Evolutionary conservation across 2,888 invertebrate species (phyloP).

Genomic region (Microctonus aethiopoides): DNA sequence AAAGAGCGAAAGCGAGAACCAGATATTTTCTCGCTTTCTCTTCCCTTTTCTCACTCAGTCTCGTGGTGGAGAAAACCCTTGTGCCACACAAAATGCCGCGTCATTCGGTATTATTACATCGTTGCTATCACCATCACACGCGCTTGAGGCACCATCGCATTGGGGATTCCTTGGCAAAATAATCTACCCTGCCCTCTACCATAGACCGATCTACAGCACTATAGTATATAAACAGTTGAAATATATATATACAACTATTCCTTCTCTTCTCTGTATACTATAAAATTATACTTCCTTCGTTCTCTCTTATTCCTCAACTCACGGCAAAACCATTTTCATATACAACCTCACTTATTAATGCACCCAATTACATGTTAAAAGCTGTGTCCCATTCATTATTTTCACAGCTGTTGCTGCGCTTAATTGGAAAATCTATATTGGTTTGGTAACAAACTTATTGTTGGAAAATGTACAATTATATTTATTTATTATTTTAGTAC

Average conservation of each 20-base stretch:
- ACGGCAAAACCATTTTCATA: constrained; percentile 30
- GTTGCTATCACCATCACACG: constrained; percentile 56
- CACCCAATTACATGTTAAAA: constrained; percentile 75
- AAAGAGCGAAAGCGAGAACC: constrained; percentile 45
- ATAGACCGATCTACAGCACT: constrained; percentile 2
- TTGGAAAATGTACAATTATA: not conserved
- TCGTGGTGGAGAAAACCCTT: constrained; percentile 12
- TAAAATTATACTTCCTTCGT: constrained; percentile 13
- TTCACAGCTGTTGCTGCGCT: constrained; percentile 74
- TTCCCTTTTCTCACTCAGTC: constrained; percentile 40
- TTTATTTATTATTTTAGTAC: too few species aligned
- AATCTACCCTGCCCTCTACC: constrained; percentile 18
- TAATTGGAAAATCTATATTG: constrained; percentile 71
- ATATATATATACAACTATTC: constrained; percentile 20
- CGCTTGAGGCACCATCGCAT: constrained; percentile 41
- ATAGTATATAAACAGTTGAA: not conserved
- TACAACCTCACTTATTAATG: constrained; percentile 71
- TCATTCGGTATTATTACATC: constrained; percentile 63
- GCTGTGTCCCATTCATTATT: constrained; percentile 73
- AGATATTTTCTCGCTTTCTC: constrained; percentile 35
- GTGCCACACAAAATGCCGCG: constrained; percentile 54
- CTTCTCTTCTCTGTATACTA: constrained; percentile 18
- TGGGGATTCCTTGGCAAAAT: constrained; percentile 33
- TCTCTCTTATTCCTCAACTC: constrained; percentile 23
- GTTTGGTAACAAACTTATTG: constrained; percentile 70